These are phyloP conservation scores for Epiblema foenella DNA, from an alignment of 2,888 invertebrate genomes.

Conservation along the genomic window DNA sequence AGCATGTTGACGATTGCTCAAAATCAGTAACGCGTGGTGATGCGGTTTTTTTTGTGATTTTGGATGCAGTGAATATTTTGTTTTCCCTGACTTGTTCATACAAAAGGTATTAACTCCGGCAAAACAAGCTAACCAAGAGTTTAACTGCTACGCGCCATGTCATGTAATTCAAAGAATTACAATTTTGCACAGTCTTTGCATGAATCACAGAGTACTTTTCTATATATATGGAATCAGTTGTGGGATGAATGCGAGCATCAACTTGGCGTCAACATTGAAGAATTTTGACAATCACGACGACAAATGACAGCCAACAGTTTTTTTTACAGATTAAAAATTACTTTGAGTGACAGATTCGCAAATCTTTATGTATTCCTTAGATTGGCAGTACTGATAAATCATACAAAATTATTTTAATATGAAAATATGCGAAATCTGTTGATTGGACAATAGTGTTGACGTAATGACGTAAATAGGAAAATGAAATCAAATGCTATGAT, in stretches of 20 bases:
- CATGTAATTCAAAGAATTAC: too few species aligned
- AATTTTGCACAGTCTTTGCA: too few species aligned
- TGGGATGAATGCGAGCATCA: too few species aligned
- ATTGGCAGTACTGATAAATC: conserved; percentile 4
- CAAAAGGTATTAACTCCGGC: too few species aligned
- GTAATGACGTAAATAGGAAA: conserved; percentile 34
- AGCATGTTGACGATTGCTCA: conserved; percentile 66
- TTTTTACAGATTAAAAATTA: conserved; percentile 13
- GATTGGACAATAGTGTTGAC: conserved; percentile 34
- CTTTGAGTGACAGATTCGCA: too few species aligned
- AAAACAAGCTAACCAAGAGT: too few species aligned
- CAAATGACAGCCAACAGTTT: neutral
- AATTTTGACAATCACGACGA: too few species aligned
- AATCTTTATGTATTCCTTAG: neutral
- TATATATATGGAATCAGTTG: too few species aligned
- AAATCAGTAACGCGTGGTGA: neutral
- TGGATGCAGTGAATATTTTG: neutral
- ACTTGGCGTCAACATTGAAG: neutral
- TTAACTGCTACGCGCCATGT: too few species aligned
- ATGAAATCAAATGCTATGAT: conserved; percentile 12
- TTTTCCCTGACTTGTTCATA: neutral
- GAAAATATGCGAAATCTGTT: conserved; percentile 11
- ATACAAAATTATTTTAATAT: neutral
- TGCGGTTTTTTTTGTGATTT: neutral
- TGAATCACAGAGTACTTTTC: too few species aligned